Base-by-base conservation (phyloP, 2,888 invertebrate genomes). In the Melinopterus prodromus region DNA sequence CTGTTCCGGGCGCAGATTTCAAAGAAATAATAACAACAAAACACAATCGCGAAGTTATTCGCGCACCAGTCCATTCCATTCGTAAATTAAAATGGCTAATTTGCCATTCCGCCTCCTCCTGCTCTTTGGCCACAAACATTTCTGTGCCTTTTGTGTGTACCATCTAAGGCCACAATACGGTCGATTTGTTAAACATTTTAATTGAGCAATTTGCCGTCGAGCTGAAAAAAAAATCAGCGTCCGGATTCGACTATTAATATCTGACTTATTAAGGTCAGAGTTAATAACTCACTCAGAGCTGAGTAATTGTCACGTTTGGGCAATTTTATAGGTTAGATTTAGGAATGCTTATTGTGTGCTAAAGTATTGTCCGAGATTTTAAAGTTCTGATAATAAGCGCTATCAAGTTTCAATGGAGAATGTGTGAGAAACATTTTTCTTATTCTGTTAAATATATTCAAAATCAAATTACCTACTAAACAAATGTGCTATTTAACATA, bases 61-160 rank as follows among this genome's bases (percentile, higher is more conserved):
- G 53, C 53, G 53, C 53, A 7, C 53, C 53, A 12, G 53, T 53
- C 53, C 53, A 53, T 53, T 53, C 53, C 53, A 53, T 53, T 53
- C 53, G 53, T 53, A 53, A 53, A 53, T 53, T 53, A 53, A 53
- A 53, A 53, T 53, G 53, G 53, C 53, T 53, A 53, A 53, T 53
- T 53, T 53, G 53, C 53, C 53, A 53, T 53, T 53, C 53, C 53
- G 53, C 53, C 53, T 53, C 53, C 53, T 53, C 53, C 53, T 7
- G 1, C 53, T 53, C 53, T 53, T 53, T 53, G 53, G 53, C 53
- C 53, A 53, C 53, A 53, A 53, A 53, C 53, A 53, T 53, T 53
- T 53, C 53, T 53, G 7, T 53, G 53, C 53, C 53, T 53, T 53
- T 53, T 53, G 53, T 53, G 53, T 53, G 7, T 12, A 53, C 53